Evolutionary conservation across 2,113 vertebrate genomes (phyloP).

Genomic region (Hippocampus barbouri): DNA sequence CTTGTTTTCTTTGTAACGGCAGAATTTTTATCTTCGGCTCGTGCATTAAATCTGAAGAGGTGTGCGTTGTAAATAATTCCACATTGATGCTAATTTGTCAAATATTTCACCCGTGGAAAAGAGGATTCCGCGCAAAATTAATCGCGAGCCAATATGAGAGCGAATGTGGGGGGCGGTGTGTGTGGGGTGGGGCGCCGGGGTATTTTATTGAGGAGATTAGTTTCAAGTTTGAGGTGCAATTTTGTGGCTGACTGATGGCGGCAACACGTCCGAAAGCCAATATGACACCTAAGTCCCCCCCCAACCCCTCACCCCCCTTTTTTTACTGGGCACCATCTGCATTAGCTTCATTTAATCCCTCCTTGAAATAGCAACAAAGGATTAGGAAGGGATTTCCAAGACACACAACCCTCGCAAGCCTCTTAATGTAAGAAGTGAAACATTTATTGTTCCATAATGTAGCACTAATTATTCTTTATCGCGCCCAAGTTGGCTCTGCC

Average conservation of each 20-base stretch:
- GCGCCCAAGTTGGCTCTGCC: conserved; percentile 24
- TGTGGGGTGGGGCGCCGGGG: too few species aligned
- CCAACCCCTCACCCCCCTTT: conserved; percentile 25
- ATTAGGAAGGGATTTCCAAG: conserved; percentile 67
- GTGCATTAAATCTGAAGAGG: background rate
- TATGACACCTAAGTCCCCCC: conserved; percentile 29
- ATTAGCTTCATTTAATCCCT: conserved; percentile 69
- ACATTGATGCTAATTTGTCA: background rate
- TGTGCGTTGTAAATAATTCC: background rate
- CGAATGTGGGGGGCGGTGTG: background rate
- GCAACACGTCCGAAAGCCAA: conserved; percentile 32
- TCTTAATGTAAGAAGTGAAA: conserved; percentile 59
- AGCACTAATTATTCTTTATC: conserved; percentile 56
- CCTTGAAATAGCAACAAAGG: conserved; percentile 71
- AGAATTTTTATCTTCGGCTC: too few species aligned
- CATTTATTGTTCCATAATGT: conserved; percentile 58
- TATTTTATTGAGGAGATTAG: conserved; percentile 61
- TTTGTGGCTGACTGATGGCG: conserved; percentile 60
- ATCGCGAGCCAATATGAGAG: conserved; percentile 51
- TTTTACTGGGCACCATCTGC: conserved; percentile 61
- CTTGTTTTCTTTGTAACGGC: too few species aligned
- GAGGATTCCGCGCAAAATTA: conserved; percentile 49
- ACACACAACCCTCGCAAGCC: conserved; percentile 57
- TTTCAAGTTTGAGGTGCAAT: conserved; percentile 47
- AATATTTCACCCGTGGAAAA: conserved; percentile 21